Conservation (phyloP, 2,888 invertebrate species). For the Apamea crenata region DNA sequence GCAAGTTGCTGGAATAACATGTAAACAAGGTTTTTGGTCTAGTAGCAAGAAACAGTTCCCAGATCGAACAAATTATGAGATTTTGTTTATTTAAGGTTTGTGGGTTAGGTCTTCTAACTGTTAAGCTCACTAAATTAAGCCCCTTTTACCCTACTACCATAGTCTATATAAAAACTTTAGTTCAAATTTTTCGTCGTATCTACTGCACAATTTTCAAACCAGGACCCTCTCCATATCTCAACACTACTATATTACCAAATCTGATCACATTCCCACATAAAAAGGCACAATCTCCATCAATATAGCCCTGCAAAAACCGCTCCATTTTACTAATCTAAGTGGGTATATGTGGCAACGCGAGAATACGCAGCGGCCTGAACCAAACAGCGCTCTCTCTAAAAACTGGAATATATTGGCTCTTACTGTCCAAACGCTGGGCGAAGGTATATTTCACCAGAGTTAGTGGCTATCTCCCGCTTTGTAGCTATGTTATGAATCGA, state of each 20-base stretch:
- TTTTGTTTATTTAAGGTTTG: background rate
- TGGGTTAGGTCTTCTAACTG: conserved; percentile 10
- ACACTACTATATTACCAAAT: conserved; percentile 42
- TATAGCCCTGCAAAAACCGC: conserved; percentile 48
- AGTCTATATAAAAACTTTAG: background rate
- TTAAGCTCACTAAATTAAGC: background rate
- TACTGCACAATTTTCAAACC: background rate
- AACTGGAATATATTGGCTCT: conserved; percentile 67
- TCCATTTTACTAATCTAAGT: conserved; percentile 62
- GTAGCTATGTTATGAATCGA: conserved; percentile 63
- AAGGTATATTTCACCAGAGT: conserved; percentile 69
- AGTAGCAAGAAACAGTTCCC: conserved; percentile 34
- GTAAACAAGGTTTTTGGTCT: conserved; percentile 43
- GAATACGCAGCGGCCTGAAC: conserved; percentile 53
- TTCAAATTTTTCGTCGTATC: background rate
- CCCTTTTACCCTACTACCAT: background rate
- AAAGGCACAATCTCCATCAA: conserved; percentile 49
- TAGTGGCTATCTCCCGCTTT: conserved; percentile 58
- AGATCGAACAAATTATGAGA: conserved; percentile 14
- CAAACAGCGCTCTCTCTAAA: conserved; percentile 67
- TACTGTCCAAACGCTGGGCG: conserved; percentile 64
- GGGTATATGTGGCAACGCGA: conserved; percentile 52
- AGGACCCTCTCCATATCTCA: conserved; percentile 27
- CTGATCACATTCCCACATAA: conserved; percentile 43
- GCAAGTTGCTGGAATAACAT: conserved; percentile 47